Base-by-base conservation (phyloP, 2,888 invertebrate genomes). In the Morinoia aosen region DNA sequence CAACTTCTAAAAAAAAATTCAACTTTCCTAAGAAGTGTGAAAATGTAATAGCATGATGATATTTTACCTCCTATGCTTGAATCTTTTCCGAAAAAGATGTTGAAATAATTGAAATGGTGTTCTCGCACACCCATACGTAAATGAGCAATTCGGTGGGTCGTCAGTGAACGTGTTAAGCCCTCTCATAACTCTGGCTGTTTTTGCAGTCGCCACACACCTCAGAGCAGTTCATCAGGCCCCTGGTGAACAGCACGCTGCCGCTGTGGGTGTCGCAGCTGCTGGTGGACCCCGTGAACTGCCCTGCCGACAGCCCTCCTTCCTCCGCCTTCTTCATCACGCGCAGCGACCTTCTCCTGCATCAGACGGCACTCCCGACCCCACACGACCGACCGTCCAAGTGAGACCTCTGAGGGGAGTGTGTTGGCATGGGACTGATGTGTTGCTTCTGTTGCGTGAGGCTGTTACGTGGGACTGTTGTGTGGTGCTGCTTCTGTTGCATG, bases 201-300 rank as follows among this genome's bases (percentile, higher is more conserved):
- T 0, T 25, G 93, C 93, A 93, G 93, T 56, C 57, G n/a, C 33
- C 33, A 25, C 48, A 93, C 25, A 57, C 25, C 93, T 48, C 33
- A 0, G 93, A 93, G 57, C 93, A 93, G 57, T 93, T 93, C 93
- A 93, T 93, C 57, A 93, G 48, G 48, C 93, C 93, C 11, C 57
- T 93, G 57, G 93, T 57, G 93, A 11, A 11, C 7, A 93, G 93
- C 48, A 58, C 93, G 19, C 33, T 93, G 93, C n/a, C 57, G 93
- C 25, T 33, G 64, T 95, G 95, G 95, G 39, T 48, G n/a, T 61
- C 61, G 12, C 95, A 95, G 48, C 56, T 95, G 64, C 64, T 95
- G n/a, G 95, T 95, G 40, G 39, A 57, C 33, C 95, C 95, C 11
- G 64, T 95, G 39, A 48, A 61, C 48, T 95, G 95, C 64, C 95